These are phyloP conservation scores for Apostichopus leukothele DNA, from an alignment of 53 echinoderm and acorn worm genomes.

Conservation along the genomic window DNA sequence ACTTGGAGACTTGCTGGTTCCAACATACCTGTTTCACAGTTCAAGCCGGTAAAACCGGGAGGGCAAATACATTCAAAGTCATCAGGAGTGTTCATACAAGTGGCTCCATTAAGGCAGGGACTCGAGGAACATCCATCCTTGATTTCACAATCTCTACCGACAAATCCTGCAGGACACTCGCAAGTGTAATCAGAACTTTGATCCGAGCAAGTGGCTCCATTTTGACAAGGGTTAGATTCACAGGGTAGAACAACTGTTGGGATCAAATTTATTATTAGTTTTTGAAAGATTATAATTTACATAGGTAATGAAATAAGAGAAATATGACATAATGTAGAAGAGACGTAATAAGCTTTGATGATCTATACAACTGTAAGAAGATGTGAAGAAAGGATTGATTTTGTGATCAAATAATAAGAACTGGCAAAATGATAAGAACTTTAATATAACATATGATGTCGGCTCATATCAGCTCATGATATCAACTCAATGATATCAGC, in stretches of 20 bases:
- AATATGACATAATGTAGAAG: too few relatives aligned
- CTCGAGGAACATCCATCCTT: neutral
- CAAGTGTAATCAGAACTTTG: constrained; percentile 40
- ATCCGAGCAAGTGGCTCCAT: constrained; percentile 43
- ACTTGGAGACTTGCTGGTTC: too few relatives aligned
- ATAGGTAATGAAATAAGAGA: too few relatives aligned
- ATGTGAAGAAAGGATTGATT: too few relatives aligned
- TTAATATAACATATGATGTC: too few relatives aligned
- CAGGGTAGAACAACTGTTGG: constrained; percentile 33
- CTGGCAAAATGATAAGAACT: too few relatives aligned
- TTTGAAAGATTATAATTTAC: too few relatives aligned
- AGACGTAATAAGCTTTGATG: too few relatives aligned
- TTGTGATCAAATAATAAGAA: too few relatives aligned
- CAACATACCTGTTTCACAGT: neutral
- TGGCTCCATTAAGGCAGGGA: constrained; percentile 25
- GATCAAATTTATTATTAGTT: neutral
- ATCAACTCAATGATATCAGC: too few relatives aligned
- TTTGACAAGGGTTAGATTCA: constrained; percentile 52
- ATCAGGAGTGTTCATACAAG: neutral
- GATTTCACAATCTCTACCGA: constrained; percentile 59
- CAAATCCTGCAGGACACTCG: constrained; percentile 51
- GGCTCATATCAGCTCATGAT: too few relatives aligned
- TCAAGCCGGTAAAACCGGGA: neutral
- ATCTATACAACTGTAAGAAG: too few relatives aligned
- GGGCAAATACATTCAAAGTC: constrained; percentile 9